Evolutionary conservation across 2,797 vertebrate genomes (phyloP).

Genomic region (Poecilia gillii): DNA sequence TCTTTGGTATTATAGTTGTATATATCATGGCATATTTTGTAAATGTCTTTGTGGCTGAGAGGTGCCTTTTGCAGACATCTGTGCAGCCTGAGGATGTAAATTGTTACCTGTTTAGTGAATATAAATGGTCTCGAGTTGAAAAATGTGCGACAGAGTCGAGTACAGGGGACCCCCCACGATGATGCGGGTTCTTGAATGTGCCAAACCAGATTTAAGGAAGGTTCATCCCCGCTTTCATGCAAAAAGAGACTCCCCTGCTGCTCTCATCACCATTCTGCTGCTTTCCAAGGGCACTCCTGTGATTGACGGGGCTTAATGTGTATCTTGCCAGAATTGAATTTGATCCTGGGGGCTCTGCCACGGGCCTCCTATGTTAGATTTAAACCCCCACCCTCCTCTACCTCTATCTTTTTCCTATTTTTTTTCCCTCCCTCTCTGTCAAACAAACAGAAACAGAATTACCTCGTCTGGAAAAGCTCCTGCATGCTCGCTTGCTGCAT

Average conservation of each 20-base stretch:
- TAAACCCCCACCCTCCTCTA: constrained; percentile 60
- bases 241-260: constrained; percentile 62
- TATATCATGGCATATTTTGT: neutral
- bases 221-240: constrained; percentile 62
- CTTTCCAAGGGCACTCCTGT: constrained; percentile 89
- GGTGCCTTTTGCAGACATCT: neutral
- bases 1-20: neutral
- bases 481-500: constrained; percentile 62
- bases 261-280: constrained; percentile 86
- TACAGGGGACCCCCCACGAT: neutral
- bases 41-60: neutral
- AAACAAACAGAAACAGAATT: constrained; percentile 90
- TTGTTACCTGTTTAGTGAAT: neutral
- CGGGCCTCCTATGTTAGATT: constrained; percentile 85
- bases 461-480: constrained; percentile 78
- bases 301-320: constrained; percentile 93
- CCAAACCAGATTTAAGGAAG: constrained; percentile 57
- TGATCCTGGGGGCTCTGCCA: constrained; percentile 90
- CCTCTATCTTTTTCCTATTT: constrained; percentile 46
- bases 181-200: constrained; percentile 31
- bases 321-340: constrained; percentile 92
- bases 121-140: constrained; percentile 8
- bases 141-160: neutral
- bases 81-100: neutral
- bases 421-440: constrained; percentile 48